Evolutionary conservation across 2,113 vertebrate species (phyloP).

Genomic region (Spheniscus mendiculus): DNA sequence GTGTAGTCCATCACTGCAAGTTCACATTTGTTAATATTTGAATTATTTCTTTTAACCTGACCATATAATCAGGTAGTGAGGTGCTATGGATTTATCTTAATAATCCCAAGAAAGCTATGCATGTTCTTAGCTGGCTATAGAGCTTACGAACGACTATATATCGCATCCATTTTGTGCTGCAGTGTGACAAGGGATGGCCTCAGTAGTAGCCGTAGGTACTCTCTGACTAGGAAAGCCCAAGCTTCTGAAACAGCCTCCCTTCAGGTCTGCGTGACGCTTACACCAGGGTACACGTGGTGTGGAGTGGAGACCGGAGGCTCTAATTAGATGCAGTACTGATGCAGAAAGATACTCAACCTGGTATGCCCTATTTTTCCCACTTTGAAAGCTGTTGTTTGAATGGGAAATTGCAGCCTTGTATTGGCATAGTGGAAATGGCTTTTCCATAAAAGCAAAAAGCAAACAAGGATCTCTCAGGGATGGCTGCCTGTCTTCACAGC

Average conservation of each 20-base stretch:
- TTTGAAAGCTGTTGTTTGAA: not conserved
- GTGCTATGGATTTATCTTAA: not conserved
- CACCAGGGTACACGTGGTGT: not conserved
- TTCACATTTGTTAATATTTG: not conserved
- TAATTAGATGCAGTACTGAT: not conserved
- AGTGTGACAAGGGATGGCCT: not conserved
- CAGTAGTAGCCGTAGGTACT: not conserved
- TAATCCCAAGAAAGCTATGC: not conserved
- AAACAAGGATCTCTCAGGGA: not conserved
- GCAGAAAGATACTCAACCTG: not conserved
- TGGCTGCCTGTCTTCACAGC: not conserved
- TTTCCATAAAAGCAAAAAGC: not conserved
- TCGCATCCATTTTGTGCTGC: not conserved
- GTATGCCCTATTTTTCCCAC: not conserved
- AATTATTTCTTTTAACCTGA: not conserved
- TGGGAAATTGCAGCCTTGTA: not conserved
- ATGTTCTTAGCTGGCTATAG: not conserved
- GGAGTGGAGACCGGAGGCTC: not conserved
- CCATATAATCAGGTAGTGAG: not conserved
- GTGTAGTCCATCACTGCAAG: not conserved
- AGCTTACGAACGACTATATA: not conserved
- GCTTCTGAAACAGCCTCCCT: not conserved
- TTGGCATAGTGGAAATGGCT: not conserved
- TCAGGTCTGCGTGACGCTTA: rapidly evolving
- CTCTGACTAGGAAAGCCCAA: not conserved